A percentile compares a stretch with the other conserved stretches of the same genome.
Evolutionary conservation across 2,888 invertebrate genomes (phyloP).

Genomic region (Podabrus alpinus): DNA sequence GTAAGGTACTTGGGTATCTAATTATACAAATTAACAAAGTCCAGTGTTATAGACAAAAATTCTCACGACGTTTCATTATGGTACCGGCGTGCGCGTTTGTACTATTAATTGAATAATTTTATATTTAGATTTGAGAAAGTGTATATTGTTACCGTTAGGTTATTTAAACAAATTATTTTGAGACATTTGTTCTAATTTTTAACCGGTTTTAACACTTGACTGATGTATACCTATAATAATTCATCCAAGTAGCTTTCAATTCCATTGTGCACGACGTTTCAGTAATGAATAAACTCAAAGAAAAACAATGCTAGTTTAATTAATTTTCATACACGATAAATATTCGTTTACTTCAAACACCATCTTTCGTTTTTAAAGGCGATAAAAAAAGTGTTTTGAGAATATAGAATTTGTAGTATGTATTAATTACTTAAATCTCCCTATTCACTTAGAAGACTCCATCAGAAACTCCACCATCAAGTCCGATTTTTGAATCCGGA

Average conservation of each 20-base stretch:
- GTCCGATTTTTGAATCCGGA: no score
- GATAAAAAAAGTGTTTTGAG: not conserved
- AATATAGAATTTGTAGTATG: no score
- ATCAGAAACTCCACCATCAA: no score
- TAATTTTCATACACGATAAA: not conserved
- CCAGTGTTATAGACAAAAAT: not conserved
- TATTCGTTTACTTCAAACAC: not conserved
- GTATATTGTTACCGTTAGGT: not conserved
- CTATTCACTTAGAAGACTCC: no score
- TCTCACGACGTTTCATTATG: not conserved
- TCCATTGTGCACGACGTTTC: not conserved
- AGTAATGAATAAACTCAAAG: not conserved
- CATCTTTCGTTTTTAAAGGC: no score
- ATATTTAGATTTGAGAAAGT: not conserved
- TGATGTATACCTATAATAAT: no score
- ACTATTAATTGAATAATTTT: not conserved
- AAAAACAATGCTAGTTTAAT: not conserved
- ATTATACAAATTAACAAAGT: not conserved
- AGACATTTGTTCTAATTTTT: not conserved
- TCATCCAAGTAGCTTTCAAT: not conserved
- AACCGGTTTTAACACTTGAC: not conserved
- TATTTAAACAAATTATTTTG: not conserved
- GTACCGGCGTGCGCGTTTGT: not conserved
- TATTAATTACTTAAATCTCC: no score
- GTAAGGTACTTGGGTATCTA: not conserved